These are phyloP conservation scores for Panagrolaimus sp. DNA, from an alignment of 1,140 invertebrate genomes.

Conservation along the genomic window DNA sequence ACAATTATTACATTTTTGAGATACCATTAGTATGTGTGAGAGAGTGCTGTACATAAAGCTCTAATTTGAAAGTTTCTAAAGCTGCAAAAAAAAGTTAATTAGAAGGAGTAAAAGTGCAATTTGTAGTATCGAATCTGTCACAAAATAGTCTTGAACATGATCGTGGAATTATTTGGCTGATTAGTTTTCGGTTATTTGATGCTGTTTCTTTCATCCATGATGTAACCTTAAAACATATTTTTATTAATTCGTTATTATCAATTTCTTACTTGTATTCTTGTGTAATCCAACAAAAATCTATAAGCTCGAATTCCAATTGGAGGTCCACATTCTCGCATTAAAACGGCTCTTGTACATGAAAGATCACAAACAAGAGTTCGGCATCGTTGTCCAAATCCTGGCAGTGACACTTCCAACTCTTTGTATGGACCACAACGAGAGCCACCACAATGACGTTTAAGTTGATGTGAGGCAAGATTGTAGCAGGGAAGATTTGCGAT, in stretches of 20 bases:
- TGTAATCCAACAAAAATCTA: constrained; percentile 49
- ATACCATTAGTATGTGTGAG: background rate
- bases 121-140: constrained; percentile 37
- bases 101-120: constrained; percentile 26
- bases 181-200: constrained; percentile 14
- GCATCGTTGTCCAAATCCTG: constrained; percentile 46
- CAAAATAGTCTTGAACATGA: constrained; percentile 37
- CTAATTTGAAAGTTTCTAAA: background rate
- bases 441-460: constrained; percentile 50
- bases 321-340: constrained; percentile 35
- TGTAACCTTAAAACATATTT: constrained; percentile 22
- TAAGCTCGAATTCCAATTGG: constrained; percentile 36
- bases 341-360: constrained; percentile 41
- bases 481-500: constrained; percentile 48
- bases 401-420: constrained; percentile 38
- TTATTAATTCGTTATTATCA: background rate
- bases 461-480: constrained; percentile 32
- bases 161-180: constrained; percentile 29
- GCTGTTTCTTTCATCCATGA: constrained; percentile 38
- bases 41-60: background rate
- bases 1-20: background rate
- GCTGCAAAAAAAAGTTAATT: background rate
- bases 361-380: constrained; percentile 51
- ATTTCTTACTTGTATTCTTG: constrained; percentile 41
- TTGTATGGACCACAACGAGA: constrained; percentile 43